Evolutionary conservation across 2,888 invertebrate species (phyloP).

Genomic region (Leptinotarsa rubiginosa): DNA sequence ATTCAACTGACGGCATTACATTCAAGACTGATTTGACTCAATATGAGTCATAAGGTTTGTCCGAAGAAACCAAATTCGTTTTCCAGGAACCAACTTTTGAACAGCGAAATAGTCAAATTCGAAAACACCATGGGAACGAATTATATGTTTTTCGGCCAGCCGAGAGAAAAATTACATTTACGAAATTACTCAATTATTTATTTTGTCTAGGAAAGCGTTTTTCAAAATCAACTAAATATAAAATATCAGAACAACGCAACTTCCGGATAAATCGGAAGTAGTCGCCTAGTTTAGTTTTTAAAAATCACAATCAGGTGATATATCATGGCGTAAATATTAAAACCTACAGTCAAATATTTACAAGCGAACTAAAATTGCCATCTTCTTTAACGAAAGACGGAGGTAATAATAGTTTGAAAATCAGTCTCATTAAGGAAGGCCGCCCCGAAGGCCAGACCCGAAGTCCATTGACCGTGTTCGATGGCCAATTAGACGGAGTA

Average conservation of each 20-base stretch:
- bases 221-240: conserved; percentile 48
- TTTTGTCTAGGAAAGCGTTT: conserved; percentile 51
- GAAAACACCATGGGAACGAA: conserved; percentile 16
- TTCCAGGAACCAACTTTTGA: conserved; percentile 19
- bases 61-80: conserved; percentile 16
- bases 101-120: conserved; percentile 9
- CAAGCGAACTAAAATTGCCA: conserved; percentile 42
- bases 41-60: conserved; percentile 52
- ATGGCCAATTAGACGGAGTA: conserved; percentile 32
- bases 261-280: conserved; percentile 47
- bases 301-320: conserved; percentile 53
- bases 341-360: conserved; percentile 45
- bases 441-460: conserved; percentile 43
- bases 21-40: conserved; percentile 55
- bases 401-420: conserved; percentile 49
- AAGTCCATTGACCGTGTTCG: conserved; percentile 35
- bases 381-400: conserved; percentile 42
- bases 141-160: conserved; percentile 33
- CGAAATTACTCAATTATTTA: conserved; percentile 28
- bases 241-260: conserved; percentile 43
- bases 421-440: conserved; percentile 64
- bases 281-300: conserved; percentile 42
- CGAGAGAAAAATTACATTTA: conserved; percentile 36
- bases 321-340: conserved; percentile 39
- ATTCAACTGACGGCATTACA: conserved; percentile 51